A percentile compares a stretch with the other conserved stretches of the same genome.
Evolutionary conservation across 2,888 invertebrate species (phyloP).

Genomic region (Sericinus montela): DNA sequence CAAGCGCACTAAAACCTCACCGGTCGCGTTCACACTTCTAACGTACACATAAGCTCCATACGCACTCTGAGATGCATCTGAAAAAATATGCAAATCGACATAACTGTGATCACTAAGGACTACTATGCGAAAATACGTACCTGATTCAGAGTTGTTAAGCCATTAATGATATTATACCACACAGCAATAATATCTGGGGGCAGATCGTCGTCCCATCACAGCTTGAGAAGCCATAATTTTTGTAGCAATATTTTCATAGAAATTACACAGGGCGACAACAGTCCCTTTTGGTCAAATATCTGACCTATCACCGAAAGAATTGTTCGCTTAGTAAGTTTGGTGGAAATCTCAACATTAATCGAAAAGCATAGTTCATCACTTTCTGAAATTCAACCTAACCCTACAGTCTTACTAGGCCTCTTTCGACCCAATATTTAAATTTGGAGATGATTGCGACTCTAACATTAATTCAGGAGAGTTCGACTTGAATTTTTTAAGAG

Average conservation of each 20-base stretch:
- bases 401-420: slow-evolving; percentile 4
- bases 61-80: slow-evolving; percentile 31
- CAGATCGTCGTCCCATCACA: background rate
- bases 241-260: background rate
- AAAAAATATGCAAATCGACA: background rate
- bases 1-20: background rate
- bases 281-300: slow-evolving; percentile 18
- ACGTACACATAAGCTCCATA: slow-evolving; percentile 33
- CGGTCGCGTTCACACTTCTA: slow-evolving; percentile 17
- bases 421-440: slow-evolving; percentile 10
- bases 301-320: slow-evolving; percentile 19
- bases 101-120: slow-evolving; percentile 17
- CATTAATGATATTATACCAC: background rate
- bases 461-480: slow-evolving; percentile 20
- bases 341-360: background rate
- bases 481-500: slow-evolving; percentile 23
- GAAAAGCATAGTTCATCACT: slow-evolving; percentile 15
- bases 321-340: slow-evolving; percentile 11
- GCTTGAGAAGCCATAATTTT: background rate
- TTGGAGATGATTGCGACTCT: slow-evolving; percentile 5
- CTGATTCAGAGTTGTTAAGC: slow-evolving; percentile 24
- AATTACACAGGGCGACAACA: background rate
- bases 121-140: slow-evolving; percentile 22
- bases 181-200: background rate
- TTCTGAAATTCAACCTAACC: slow-evolving; percentile 8